Evolutionary conservation across 1,140 invertebrate genomes (phyloP).

Genomic region (Piezodorus guildinii): DNA sequence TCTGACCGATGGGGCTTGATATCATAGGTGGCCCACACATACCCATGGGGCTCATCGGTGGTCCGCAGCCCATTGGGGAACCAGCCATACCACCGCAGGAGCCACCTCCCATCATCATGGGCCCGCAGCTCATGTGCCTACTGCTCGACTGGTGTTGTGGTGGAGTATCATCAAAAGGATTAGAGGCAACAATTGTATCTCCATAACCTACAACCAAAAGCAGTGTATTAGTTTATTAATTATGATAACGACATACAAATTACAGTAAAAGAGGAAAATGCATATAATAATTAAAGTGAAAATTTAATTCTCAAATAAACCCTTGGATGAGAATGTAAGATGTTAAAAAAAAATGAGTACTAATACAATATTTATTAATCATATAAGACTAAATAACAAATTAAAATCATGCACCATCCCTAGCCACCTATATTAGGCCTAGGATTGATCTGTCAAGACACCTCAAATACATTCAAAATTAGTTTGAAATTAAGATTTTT

Average conservation of each 20-base stretch:
- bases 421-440: too few relatives aligned
- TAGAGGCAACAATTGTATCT: conserved; percentile 86
- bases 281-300: background rate
- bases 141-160: conserved; percentile 34
- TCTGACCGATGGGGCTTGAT: conserved; percentile 48
- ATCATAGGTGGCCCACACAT: conserved; percentile 53
- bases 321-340: too few relatives aligned
- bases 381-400: too few relatives aligned
- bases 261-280: background rate
- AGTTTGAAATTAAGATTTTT: too few relatives aligned
- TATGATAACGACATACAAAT: too few relatives aligned
- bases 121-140: conserved; percentile 53
- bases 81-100: conserved; percentile 46
- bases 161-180: conserved; percentile 89
- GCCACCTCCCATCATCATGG: conserved; percentile 37
- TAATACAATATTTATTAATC: too few relatives aligned
- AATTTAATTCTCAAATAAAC: too few relatives aligned
- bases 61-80: conserved; percentile 31
- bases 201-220: conserved; percentile 50
- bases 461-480: too few relatives aligned
- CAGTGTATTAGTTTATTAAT: too few relatives aligned
- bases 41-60: conserved; percentile 43
- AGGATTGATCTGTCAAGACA: too few relatives aligned
- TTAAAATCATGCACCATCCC: too few relatives aligned
- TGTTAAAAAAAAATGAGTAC: too few relatives aligned